Base-by-base conservation (phyloP, 2,888 invertebrate species). In the Chrysotoxum bicinctum region DNA sequence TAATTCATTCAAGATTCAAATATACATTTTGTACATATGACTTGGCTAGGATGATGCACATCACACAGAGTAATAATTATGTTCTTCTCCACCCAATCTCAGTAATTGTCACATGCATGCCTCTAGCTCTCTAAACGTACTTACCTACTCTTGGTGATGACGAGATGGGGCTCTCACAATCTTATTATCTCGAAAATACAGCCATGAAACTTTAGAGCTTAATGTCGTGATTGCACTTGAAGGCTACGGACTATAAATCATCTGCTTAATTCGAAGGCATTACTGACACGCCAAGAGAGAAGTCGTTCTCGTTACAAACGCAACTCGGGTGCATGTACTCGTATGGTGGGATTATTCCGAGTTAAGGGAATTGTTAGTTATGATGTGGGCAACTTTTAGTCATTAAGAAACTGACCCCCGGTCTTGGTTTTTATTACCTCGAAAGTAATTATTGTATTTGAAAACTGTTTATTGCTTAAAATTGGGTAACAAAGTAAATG, bases 191-290 rank as follows among this genome's bases (percentile, higher is more conserved):
- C 23, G 8, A 23, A 50, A n/a, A 50, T 14, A 50, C 23, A 50
- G 23, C 14, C 50, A 48, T 48, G 48, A 50, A 50, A 23, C 14
- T 50, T 23, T 50, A 50, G 16, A 60, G 48, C 76, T 60, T 69
- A 40, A 23, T 48, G 52, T 66, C 69, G 52, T 62, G 77, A 77
- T 77, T 77, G 52, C 62, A 66, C 32, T 69, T 43, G 76, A 77
- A 77, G 76, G 76, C 60, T 50, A 50, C 50, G 23, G 23, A 9
- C 50, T 50, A 50, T 50, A 50, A 50, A 50, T 50, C 50, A 50
- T 50, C 23, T 50, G 50, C 50, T 23, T 50, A 50, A 50, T 50
- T 50, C 14, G 50, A 50, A 7, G 23, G 50, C 50, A 50, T 50
- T 50, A 23, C 50, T 23, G 9, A 23, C 50, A 50, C 23, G 50